Evolutionary conservation across 2,888 invertebrate species (phyloP).

Genomic region (Drosophila anomalata): DNA sequence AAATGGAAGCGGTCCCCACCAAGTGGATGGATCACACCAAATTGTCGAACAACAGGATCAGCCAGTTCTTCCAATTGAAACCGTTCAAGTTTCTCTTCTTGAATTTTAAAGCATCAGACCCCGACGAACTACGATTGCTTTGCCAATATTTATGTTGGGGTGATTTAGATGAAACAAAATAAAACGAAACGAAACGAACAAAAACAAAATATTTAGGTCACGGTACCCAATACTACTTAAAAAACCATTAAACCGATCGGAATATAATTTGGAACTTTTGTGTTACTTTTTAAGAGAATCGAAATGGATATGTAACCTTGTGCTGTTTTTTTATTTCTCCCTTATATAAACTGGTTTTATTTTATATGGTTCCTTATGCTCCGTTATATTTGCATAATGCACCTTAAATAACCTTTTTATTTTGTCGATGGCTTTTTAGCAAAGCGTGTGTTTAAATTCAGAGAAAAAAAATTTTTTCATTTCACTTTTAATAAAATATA

Average conservation of each 20-base stretch:
- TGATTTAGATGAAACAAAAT: slow-evolving; percentile 45
- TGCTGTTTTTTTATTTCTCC: slow-evolving; percentile 25
- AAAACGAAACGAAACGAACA: neutral
- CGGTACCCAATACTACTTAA: neutral
- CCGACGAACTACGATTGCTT: slow-evolving; percentile 59
- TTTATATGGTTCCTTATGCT: slow-evolving; percentile 65
- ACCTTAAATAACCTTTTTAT: slow-evolving; percentile 41
- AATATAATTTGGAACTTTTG: neutral
- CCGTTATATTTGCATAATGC: slow-evolving; percentile 61
- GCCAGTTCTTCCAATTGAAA: neutral
- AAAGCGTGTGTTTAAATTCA: slow-evolving; percentile 19
- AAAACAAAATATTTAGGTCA: neutral
- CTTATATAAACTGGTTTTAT: slow-evolving; percentile 28
- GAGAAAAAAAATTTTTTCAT: slow-evolving; percentile 32
- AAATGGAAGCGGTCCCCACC: slow-evolving; percentile 30
- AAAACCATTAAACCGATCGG: neutral
- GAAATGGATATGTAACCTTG: slow-evolving; percentile 13
- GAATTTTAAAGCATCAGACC: slow-evolving; percentile 14
- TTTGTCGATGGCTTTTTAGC: neutral
- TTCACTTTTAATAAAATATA: slow-evolving; percentile 22
- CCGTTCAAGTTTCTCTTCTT: slow-evolving; percentile 18
- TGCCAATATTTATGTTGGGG: slow-evolving; percentile 75
- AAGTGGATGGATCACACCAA: slow-evolving; percentile 4
- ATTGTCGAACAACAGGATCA: slow-evolving; percentile 22
- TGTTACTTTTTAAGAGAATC: slow-evolving; percentile 20